These are phyloP conservation scores for Arenaria interpres DNA, from an alignment of 2,113 vertebrate species.

Conservation along the genomic window DNA sequence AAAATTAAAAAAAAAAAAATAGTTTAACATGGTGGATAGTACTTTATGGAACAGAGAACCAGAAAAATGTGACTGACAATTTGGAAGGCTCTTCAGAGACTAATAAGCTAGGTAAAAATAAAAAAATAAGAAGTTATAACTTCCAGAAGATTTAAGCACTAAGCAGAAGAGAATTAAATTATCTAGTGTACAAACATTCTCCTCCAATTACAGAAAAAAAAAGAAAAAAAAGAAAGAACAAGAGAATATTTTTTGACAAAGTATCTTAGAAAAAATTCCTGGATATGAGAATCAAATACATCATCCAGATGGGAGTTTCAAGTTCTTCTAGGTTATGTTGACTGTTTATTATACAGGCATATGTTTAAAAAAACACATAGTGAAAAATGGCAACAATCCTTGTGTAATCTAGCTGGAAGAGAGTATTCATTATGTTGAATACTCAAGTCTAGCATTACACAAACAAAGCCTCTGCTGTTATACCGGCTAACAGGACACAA, in stretches of 20 bases:
- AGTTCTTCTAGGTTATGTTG: neutral
- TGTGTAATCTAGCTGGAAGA: slow-evolving; percentile 7
- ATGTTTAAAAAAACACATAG: neutral
- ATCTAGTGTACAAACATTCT: neutral
- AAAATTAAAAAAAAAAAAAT: neutral
- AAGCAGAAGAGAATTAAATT: neutral
- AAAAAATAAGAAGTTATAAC: neutral
- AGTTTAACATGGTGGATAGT: neutral
- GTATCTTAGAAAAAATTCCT: neutral
- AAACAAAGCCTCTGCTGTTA: slow-evolving; percentile 20
- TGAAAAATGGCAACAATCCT: slow-evolving; percentile 7
- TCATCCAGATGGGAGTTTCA: neutral
- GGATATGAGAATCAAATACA: neutral
- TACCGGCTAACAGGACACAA: slow-evolving; percentile 16
- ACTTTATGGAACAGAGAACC: neutral
- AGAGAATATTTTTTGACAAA: neutral
- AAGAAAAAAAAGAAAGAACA: neutral
- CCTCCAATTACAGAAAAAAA: neutral
- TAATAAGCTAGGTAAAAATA: neutral
- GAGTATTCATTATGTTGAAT: neutral
- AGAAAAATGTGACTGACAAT: neutral
- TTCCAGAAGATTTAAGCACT: neutral
- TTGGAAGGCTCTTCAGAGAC: neutral
- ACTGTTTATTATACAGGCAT: neutral
- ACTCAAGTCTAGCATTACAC: neutral